Base-by-base conservation (phyloP, 2,797 vertebrate species). In the Onychomys arenicola region DNA sequence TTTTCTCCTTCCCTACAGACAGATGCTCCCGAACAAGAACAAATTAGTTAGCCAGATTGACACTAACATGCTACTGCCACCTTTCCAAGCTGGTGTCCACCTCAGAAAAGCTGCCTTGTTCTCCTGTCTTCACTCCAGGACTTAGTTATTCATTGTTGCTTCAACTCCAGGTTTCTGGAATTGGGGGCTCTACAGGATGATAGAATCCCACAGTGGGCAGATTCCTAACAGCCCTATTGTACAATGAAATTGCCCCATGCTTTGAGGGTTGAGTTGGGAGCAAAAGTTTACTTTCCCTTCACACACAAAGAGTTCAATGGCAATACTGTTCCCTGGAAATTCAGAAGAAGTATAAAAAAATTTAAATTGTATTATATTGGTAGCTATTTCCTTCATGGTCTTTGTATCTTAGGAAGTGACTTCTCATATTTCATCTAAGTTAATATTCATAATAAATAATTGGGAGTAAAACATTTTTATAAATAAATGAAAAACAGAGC, bases 21-120 rank as follows among this genome's bases (percentile, higher is more conserved):
- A 83, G 91, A 94, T 96, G 93, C 40, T 92, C 40, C 29, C 49
- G 32, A 75, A 76, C 25, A 91, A 14, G 83, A 97, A 67, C 43
- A 87, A 91, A 61, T 73, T 52, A 67, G 16, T 95, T 82, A 92
- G 23, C 90, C 43, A 90, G 67, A 67, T 75, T 91, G 82, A 29
- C 25, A 55, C 88, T 88, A 52, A 29, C 27, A 43, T 61, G 65
- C 29, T 52, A 14, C 69, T 61, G 88, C n/a, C 49, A 59, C 80
- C 63, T 84, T 91, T 73, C 84, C 40, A 94, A 57, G 73, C 78
- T 77, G 71, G n/a, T 61, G 5, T 4, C 67, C 46, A 34, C 89
- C 32, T 89, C 7, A n/a, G 82, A 29, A 46, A 65, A 92, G 34
- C 52, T 0, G 2, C 46, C 46, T 78, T n/a, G 4, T 89, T 37